Conservation (phyloP, 2,888 invertebrate genomes). For the Parnassius orleans region DNA sequence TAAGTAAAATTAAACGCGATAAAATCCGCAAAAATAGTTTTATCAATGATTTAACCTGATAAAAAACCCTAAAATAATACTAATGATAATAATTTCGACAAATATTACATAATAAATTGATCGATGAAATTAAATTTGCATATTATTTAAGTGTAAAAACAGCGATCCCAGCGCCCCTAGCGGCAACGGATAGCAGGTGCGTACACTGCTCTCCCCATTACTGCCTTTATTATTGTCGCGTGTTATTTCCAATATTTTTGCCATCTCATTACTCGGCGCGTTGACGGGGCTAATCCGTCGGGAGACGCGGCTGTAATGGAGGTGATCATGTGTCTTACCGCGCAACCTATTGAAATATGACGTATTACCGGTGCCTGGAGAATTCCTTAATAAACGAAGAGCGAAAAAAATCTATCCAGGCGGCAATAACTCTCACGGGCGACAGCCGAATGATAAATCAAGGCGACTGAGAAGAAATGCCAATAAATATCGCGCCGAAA, state of each 20-base stretch:
- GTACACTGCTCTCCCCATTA: conserved; percentile 46
- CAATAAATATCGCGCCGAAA: conserved; percentile 77
- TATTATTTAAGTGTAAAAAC: neutral
- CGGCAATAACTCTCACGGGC: conserved; percentile 43
- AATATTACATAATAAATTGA: conserved; percentile 10
- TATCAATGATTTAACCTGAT: too few species aligned
- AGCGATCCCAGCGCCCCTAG: conserved; percentile 54
- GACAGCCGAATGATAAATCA: conserved; percentile 74
- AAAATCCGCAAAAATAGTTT: too few species aligned
- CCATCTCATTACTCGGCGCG: conserved; percentile 73
- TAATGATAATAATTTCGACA: too few species aligned
- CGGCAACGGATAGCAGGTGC: conserved; percentile 60
- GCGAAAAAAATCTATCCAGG: conserved; percentile 41
- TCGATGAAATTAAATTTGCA: conserved; percentile 13
- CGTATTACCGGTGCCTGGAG: conserved; percentile 70
- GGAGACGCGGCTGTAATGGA: conserved; percentile 72
- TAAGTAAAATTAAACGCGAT: too few species aligned
- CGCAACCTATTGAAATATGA: conserved; percentile 75
- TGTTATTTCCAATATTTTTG: conserved; percentile 74
- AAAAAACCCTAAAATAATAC: too few species aligned
- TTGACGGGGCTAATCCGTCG: conserved; percentile 73
- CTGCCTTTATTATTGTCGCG: conserved; percentile 65
- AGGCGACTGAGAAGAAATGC: conserved; percentile 69
- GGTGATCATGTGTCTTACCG: conserved; percentile 76
- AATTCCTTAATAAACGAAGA: conserved; percentile 66